Evolutionary conservation across 2,797 vertebrate species (phyloP).

Genomic region (Mus spretus): DNA sequence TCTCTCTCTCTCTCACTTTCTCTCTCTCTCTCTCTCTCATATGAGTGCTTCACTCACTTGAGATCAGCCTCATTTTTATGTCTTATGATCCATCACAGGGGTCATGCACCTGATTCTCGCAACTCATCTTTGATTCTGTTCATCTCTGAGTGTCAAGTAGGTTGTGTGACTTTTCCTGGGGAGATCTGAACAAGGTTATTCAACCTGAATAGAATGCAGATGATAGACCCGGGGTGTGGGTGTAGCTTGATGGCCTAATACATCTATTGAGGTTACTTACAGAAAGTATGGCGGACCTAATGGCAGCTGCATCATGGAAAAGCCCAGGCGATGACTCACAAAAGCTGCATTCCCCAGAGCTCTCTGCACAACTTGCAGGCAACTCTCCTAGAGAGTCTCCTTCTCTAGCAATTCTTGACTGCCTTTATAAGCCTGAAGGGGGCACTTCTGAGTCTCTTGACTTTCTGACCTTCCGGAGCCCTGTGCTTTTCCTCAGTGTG

Average conservation of each 20-base stretch:
- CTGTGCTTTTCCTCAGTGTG: neutral
- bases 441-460: too few species aligned
- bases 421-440: neutral
- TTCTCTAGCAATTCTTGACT: too few species aligned
- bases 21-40: neutral
- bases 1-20: neutral
- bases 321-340: neutral
- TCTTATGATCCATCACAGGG: neutral
- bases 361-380: neutral
- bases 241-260: neutral
- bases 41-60: neutral
- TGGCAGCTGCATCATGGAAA: neutral
- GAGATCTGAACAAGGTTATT: neutral
- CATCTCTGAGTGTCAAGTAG: neutral
- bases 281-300: too few species aligned
- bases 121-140: neutral
- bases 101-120: too few species aligned
- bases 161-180: neutral
- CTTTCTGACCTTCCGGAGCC: neutral
- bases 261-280: too few species aligned
- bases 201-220: neutral
- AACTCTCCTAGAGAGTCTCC: neutral
- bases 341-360: neutral
- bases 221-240: neutral
- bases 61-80: neutral